Base-by-base conservation (phyloP, 2,797 vertebrate genomes). In the Neosilurus mollespiculum region DNA sequence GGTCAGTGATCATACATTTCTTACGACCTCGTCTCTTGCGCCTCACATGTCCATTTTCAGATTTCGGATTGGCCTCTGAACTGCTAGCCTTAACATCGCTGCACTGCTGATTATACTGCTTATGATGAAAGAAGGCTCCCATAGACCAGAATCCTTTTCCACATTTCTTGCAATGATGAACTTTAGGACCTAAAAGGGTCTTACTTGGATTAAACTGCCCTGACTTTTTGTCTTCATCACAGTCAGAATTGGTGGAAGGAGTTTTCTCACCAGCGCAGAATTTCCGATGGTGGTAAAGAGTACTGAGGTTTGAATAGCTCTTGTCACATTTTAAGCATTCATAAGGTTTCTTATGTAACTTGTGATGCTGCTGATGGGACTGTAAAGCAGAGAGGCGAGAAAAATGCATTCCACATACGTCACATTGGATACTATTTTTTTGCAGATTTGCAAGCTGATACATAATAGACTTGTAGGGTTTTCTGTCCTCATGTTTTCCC, bases 131-230 rank as follows among this genome's bases (percentile, higher is more conserved):
- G 70, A 92, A 95, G 34, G 95, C 95, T 22, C 94, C 94, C 22
- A 94, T 85, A 62, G 95, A 95, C 95, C 95, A 96, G 90, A 95
- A 96, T 0, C 94, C 94, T 81, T 96, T 96, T 18, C 92, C 93
- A 58, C 95, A 96, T 75, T 92, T 91, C 66, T 95, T 94, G 72
- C 95, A 96, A 64, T 95, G 94, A 88, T 93, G 94, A 70, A 93
- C 89, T 88, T 95, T 96, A 72, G 95, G 95, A 34, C 95, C 95
- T 20, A 96, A 82, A 26, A 96, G 93, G 2, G 93, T 95, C 90
- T 96, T 96, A 82, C 93, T 95, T 84, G 95, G 95, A 87, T 95
- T 95, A 81, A 95, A 95, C 79, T 88, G 89, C 53, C 87, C 85
- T 87, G 89, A 91, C 75, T 92, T 92, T 53, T 26, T n/a, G 0